Conservation (phyloP, 2,888 invertebrate genomes). For the Plagodis pulveraria region DNA sequence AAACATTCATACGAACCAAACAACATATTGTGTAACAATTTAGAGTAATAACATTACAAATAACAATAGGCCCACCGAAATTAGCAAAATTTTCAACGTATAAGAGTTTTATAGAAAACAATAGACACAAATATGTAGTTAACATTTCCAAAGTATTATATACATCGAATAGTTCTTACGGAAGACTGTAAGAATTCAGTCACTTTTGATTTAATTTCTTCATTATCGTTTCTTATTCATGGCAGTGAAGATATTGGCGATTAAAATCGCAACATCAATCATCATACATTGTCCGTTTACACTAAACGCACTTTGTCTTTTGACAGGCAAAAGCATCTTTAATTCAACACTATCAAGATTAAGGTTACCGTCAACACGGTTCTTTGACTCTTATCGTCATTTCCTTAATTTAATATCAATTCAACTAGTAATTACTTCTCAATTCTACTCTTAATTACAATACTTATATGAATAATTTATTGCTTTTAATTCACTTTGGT, state of each 20-base stretch:
- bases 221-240: slow-evolving; percentile 9
- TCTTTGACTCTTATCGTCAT: slow-evolving; percentile 30
- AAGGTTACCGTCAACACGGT: slow-evolving; percentile 17
- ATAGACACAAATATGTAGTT: slow-evolving; percentile 12
- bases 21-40: slow-evolving; percentile 30
- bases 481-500: slow-evolving; percentile 76
- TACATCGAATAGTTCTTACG: slow-evolving; percentile 6
- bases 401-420: slow-evolving; percentile 47
- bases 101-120: slow-evolving; percentile 18
- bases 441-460: slow-evolving; percentile 60
- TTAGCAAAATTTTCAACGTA: slow-evolving; percentile 1
- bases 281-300: slow-evolving; percentile 33
- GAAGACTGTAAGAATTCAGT: slow-evolving; percentile 17
- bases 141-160: slow-evolving; percentile 15
- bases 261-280: slow-evolving; percentile 15
- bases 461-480: slow-evolving; percentile 66
- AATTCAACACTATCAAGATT: slow-evolving; percentile 30
- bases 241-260: slow-evolving; percentile 33
- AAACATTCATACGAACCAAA: slow-evolving; percentile 35
- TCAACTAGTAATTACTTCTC: slow-evolving; percentile 52
- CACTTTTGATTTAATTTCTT: slow-evolving; percentile 8
- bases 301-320: slow-evolving; percentile 67
- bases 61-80: slow-evolving; percentile 27
- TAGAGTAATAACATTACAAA: slow-evolving; percentile 13
- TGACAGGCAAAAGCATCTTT: slow-evolving; percentile 68